phyloP scores from a whole-genome alignment of 2,888 invertebrate genomes.

The Scelioninae gen. 2 region DNA sequence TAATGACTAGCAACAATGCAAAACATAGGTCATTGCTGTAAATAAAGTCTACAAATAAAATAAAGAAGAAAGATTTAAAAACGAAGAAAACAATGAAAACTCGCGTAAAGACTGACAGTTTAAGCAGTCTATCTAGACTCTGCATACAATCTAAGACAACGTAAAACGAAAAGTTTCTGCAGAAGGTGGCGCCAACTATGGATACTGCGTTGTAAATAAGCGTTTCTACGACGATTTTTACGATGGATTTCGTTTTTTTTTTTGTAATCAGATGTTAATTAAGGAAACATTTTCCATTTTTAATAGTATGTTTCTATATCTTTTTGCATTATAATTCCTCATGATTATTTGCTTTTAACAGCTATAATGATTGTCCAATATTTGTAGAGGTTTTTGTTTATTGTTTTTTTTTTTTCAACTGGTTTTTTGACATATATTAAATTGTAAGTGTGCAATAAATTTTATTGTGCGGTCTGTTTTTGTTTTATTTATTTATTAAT shows the following conservation, averaged over 20 bases:
- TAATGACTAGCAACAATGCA: slow-evolving; percentile 67
- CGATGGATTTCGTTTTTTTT: slow-evolving; percentile 15
- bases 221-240: slow-evolving; percentile 43
- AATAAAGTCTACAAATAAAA: slow-evolving; percentile 24
- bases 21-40: slow-evolving; percentile 45
- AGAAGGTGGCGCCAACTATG: not conserved
- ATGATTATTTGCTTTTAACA: not conserved
- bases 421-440: not conserved
- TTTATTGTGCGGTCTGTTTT: slow-evolving; percentile 15
- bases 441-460: slow-evolving; percentile 29
- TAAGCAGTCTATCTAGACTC: too few species aligned
- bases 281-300: not conserved
- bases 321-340: too few species aligned
- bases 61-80: not conserved
- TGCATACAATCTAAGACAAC: too few species aligned
- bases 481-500: slow-evolving; percentile 4
- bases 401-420: slow-evolving; percentile 1
- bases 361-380: not conserved
- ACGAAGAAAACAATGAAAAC: not conserved
- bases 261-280: slow-evolving; percentile 13
- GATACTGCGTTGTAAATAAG: slow-evolving; percentile 39
- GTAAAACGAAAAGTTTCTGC: too few species aligned
- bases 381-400: not conserved
- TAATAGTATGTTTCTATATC: too few species aligned
- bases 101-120: too few species aligned